phyloP scores from a whole-genome alignment of 2,113 vertebrate species.

The Nyctereutes procyonoides region DNA sequence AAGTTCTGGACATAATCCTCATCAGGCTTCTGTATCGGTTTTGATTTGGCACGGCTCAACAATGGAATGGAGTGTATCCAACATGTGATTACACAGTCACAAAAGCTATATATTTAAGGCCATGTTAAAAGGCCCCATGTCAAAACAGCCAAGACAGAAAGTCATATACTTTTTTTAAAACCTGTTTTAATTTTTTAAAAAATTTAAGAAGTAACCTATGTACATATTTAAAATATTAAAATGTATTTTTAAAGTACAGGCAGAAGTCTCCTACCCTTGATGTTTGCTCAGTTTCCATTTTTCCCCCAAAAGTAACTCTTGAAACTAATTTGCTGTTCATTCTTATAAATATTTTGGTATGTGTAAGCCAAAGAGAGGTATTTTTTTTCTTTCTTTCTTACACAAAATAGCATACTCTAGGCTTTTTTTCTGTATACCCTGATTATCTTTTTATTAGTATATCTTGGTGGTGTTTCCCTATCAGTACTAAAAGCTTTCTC shows the following conservation, averaged over 20 bases:
- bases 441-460: background rate
- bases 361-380: background rate
- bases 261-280: background rate
- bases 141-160: slow-evolving; percentile 53
- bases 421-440: background rate
- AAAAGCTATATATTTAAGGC: slow-evolving; percentile 44
- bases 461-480: background rate
- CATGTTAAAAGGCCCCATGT: slow-evolving; percentile 45
- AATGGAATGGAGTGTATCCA: slow-evolving; percentile 64
- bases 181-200: slow-evolving; percentile 42
- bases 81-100: slow-evolving; percentile 67
- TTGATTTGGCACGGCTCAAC: slow-evolving; percentile 52
- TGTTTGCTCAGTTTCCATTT: slow-evolving; percentile 25
- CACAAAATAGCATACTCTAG: background rate
- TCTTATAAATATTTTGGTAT: slow-evolving; percentile 36
- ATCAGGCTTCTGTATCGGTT: slow-evolving; percentile 62
- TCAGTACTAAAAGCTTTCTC: background rate
- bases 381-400: background rate
- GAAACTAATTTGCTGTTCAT: slow-evolving; percentile 30
- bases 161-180: slow-evolving; percentile 23
- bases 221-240: slow-evolving; percentile 26
- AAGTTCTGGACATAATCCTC: slow-evolving; percentile 48
- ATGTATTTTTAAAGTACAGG: slow-evolving; percentile 25
- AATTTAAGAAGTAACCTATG: slow-evolving; percentile 33
- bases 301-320: background rate